Conservation (phyloP, 2,113 vertebrate species). For the Egretta garzetta region DNA sequence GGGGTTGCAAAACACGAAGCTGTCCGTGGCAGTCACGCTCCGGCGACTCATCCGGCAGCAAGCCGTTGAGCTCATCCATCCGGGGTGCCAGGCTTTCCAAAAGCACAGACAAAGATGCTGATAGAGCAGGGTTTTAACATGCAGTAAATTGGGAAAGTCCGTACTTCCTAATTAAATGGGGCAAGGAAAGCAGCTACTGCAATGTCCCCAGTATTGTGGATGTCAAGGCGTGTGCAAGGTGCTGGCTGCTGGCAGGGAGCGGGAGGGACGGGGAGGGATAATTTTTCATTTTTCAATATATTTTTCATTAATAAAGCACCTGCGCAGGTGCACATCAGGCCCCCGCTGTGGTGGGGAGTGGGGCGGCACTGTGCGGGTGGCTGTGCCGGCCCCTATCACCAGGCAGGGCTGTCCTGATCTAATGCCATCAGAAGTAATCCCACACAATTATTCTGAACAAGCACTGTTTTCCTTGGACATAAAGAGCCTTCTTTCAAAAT, state of each 20-base stretch:
- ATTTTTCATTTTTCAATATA: not conserved
- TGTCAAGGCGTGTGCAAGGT: accelerated
- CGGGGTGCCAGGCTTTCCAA: not conserved
- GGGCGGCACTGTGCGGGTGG: not conserved
- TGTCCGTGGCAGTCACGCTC: not conserved
- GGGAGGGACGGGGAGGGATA: not conserved
- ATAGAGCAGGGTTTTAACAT: not conserved
- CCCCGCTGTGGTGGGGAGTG: not conserved
- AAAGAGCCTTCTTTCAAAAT: conserved; percentile 26
- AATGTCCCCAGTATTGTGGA: accelerated
- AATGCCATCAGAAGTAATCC: conserved; percentile 6
- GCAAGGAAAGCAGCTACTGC: not conserved
- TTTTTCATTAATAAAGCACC: not conserved
- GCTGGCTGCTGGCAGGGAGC: not conserved
- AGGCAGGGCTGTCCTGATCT: not conserved
- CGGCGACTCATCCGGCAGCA: accelerated
- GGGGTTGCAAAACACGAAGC: not conserved
- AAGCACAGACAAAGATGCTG: accelerated
- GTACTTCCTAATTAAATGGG: not conserved
- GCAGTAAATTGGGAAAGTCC: not conserved
- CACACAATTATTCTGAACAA: conserved; percentile 12
- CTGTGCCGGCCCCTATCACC: not conserved
- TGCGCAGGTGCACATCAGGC: not conserved
- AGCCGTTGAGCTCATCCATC: not conserved
- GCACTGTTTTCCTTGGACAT: conserved; percentile 49